phyloP scores from a whole-genome alignment of 2,113 vertebrate species.

The Microcebus murinus region DNA sequence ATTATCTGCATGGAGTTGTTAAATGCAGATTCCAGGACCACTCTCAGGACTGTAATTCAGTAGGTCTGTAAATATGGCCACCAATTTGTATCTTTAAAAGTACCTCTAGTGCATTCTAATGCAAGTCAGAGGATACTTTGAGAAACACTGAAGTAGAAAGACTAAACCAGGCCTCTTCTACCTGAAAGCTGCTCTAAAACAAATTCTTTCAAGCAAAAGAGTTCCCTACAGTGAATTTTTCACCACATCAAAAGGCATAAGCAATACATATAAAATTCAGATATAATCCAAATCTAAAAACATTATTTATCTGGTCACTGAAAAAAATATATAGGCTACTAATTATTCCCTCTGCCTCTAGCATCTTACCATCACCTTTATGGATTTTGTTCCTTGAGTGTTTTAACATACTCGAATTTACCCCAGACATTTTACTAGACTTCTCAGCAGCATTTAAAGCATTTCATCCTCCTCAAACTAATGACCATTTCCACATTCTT shows the following conservation, averaged over 20 bases:
- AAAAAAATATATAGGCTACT: background rate
- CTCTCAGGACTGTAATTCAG: background rate
- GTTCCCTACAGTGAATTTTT: background rate
- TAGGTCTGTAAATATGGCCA: constrained; percentile 3
- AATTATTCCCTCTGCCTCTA: background rate
- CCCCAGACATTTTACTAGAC: background rate
- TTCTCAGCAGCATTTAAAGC: background rate
- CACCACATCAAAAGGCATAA: background rate
- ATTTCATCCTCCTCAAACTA: background rate
- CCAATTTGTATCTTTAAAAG: background rate
- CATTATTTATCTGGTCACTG: background rate
- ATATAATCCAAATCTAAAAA: constrained; percentile 5
- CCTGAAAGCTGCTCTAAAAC: background rate
- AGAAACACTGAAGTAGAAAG: background rate
- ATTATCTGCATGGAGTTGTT: background rate
- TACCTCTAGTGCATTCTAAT: background rate
- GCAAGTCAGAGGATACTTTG: background rate
- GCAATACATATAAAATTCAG: background rate
- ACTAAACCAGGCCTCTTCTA: background rate
- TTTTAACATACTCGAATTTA: background rate
- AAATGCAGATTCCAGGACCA: background rate
- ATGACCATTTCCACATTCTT: background rate
- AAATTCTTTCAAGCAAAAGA: constrained; percentile 11
- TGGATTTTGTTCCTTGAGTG: background rate
- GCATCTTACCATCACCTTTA: background rate